These are phyloP conservation scores for Pogoniulus pusillus DNA, from an alignment of 2,797 vertebrate species.

Conservation along the genomic window DNA sequence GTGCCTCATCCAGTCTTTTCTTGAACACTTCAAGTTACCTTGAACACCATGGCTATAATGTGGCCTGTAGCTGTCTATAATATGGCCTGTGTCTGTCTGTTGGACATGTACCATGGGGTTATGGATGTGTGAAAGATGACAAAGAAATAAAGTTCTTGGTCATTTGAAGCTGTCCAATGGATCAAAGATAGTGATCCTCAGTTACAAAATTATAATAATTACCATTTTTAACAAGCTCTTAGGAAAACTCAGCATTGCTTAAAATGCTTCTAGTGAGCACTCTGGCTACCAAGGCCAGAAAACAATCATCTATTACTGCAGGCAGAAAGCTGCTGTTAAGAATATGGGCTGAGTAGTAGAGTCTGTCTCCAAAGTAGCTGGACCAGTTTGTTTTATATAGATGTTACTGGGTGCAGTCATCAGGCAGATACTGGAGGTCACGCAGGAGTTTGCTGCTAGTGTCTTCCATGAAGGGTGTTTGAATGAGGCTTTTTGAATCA, in stretches of 20 bases:
- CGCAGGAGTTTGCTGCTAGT: neutral
- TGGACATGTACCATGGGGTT: neutral
- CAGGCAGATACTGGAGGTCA: neutral
- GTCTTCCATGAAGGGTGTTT: neutral
- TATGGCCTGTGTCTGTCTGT: too few relatives aligned
- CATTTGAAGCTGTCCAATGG: neutral
- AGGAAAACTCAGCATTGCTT: neutral
- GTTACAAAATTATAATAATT: neutral
- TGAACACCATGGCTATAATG: too few relatives aligned
- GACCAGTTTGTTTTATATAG: neutral
- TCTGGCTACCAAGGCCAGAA: neutral
- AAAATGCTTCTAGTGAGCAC: fast-evolving
- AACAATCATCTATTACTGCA: neutral
- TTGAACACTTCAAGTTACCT: too few relatives aligned
- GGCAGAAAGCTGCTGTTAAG: neutral
- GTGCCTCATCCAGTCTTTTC: too few relatives aligned
- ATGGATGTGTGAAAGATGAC: neutral
- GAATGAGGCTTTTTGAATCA: neutral
- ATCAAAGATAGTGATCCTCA: neutral
- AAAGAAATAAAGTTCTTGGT: neutral
- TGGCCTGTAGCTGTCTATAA: too few relatives aligned
- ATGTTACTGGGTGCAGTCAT: neutral
- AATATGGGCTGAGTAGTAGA: neutral
- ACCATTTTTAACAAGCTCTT: neutral
- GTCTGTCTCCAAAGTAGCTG: neutral